Evolutionary conservation across 2,888 invertebrate species (phyloP).

Genomic region (Amiota minor): DNA sequence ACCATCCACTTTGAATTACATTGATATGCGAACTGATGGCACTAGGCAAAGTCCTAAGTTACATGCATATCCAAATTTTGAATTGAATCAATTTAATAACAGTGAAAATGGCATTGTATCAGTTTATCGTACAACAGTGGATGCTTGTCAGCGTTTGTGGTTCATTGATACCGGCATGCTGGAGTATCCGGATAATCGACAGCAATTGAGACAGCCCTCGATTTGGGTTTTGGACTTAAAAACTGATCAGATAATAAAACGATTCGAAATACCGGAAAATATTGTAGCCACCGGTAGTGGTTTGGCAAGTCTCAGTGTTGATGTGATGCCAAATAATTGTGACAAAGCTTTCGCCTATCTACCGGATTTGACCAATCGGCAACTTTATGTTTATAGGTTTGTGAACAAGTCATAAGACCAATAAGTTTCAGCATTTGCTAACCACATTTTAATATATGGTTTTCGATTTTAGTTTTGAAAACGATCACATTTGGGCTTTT

Average conservation of each 20-base stretch:
- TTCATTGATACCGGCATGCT: conserved; percentile 84
- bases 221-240: conserved; percentile 80
- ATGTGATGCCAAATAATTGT: conserved; percentile 77
- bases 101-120: conserved; percentile 75
- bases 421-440: not conserved
- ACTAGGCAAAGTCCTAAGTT: conserved; percentile 64
- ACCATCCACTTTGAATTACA: conserved; percentile 77
- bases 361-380: conserved; percentile 73
- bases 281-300: conserved; percentile 74
- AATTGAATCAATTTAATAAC: conserved; percentile 63
- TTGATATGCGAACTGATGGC: conserved; percentile 69
- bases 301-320: conserved; percentile 81
- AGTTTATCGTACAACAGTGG: conserved; percentile 82
- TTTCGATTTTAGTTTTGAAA: conserved; percentile 73
- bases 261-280: conserved; percentile 74
- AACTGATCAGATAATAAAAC: conserved; percentile 77
- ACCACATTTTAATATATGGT: no score
- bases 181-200: conserved; percentile 77
- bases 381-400: conserved; percentile 72
- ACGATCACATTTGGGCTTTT: conserved; percentile 81
- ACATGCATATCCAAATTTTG: conserved; percentile 68
- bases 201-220: conserved; percentile 76
- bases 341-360: conserved; percentile 81
- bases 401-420: conserved; percentile 10
- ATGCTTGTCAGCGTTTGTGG: conserved; percentile 84